Base-by-base conservation (phyloP, 2,797 vertebrate species). In the Microctenopoma lineatum region DNA sequence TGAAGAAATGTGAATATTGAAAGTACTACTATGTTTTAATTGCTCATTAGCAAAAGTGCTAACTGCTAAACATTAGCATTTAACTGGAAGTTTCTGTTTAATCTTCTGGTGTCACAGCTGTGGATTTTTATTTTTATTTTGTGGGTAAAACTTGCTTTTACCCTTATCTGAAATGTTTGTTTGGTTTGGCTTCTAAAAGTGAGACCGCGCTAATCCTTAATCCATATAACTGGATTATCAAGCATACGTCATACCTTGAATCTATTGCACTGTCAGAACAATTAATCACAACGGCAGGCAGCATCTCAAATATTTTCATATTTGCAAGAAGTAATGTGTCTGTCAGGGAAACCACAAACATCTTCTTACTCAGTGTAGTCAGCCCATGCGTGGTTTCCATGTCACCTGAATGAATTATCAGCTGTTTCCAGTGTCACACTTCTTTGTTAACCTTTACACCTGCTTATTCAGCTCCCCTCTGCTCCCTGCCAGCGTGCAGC, bases 381-480 rank as follows among this genome's bases (percentile, higher is more conserved):
- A 73, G 32, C 56, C 66, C 47, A 66, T 73, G 63, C 1, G 3
- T 1, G 10, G 65, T 79, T 64, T 81, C 70, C 55, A 46, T 84
- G 76, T 88, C 77, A 76, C 75, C 81, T 73, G 77, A 78, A 80
- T 70, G 76, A 80, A 78, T 80, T 75, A 77, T 84, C 76, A 68
- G 57, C 75, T 78, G 73, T 75, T 84, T 73, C 72, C 64, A 64
- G 61, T 78, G 74, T 84, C 81, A 36, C 56, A 15, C 61, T 36
- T 84, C 79, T 78, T 77, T 73, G 76, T 85, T 86, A 81, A 79
- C 69, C 75, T 83, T 75, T 73, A 42, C 4, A 13, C 66, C 50
- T 73, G 77, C 67, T 76, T 68, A 67, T 80, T 59, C 66, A 52
- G 63, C 77, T 46, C 47, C 57, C 48, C 44, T 53, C 44, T 55